Evolutionary conservation across 37 sponge, comb jelly and placozoan species (phyloP).

Genomic region (Cladorhizidae sp.): DNA sequence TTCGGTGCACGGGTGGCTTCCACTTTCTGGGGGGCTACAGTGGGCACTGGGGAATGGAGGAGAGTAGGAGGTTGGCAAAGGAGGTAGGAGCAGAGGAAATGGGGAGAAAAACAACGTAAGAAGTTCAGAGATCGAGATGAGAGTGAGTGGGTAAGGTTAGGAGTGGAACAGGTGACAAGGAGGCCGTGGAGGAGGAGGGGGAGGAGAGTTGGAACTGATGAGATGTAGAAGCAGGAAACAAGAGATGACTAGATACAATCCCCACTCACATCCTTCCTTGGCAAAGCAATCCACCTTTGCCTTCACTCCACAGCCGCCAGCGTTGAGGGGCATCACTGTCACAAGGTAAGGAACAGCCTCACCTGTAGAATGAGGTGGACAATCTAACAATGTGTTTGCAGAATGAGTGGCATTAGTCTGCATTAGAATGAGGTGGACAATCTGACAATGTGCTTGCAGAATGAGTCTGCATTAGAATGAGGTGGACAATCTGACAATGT

Average conservation of each 20-base stretch:
- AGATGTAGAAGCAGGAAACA: background rate
- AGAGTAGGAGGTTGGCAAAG: background rate
- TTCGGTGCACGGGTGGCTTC: background rate
- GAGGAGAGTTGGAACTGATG: too few relatives aligned
- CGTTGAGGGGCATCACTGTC: conserved; percentile 9
- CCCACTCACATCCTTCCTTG: conserved; percentile 23
- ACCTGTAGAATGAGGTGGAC: background rate
- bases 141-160: background rate
- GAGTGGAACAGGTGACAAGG: too few relatives aligned
- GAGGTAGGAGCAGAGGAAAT: background rate
- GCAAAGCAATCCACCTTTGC: background rate
- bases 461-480: too few relatives aligned
- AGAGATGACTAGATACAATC: background rate
- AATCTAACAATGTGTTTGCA: too few relatives aligned
- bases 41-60: background rate
- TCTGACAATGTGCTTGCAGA: too few relatives aligned
- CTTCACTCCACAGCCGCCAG: conserved; percentile 4
- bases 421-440: too few relatives aligned
- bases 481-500: too few relatives aligned
- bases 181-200: too few relatives aligned
- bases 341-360: background rate
- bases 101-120: background rate
- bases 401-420: too few relatives aligned
- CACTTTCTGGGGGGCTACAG: conserved; percentile 16
- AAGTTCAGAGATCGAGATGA: too few relatives aligned